These are phyloP conservation scores for Rhodinocichla rosea DNA, from an alignment of 2,113 vertebrate species.

Conservation along the genomic window DNA sequence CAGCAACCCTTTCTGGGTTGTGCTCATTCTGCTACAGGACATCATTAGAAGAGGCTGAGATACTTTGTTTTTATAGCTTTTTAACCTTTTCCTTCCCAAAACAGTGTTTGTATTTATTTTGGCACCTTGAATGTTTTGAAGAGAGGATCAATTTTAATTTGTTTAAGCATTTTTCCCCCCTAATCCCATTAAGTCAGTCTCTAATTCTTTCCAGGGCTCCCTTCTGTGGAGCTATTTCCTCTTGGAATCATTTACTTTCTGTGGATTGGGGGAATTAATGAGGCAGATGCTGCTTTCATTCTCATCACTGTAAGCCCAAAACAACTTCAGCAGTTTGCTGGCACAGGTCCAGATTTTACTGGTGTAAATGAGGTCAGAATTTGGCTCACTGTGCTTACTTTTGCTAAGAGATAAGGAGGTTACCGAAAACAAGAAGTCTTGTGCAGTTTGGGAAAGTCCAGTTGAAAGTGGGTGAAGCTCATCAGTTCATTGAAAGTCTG, in stretches of 20 bases:
- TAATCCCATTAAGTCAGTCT: slow-evolving; percentile 69
- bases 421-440: background rate
- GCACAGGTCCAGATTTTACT: background rate
- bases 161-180: slow-evolving; percentile 55
- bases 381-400: slow-evolving; percentile 19
- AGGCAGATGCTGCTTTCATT: slow-evolving; percentile 58
- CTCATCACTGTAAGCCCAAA: slow-evolving; percentile 52
- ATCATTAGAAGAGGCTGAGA: slow-evolving; percentile 23
- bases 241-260: slow-evolving; percentile 64
- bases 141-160: slow-evolving; percentile 45
- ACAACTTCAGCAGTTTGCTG: slow-evolving; percentile 49
- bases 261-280: slow-evolving; percentile 58
- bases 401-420: slow-evolving; percentile 1
- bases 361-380: slow-evolving; percentile 45
- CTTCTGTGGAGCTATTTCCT: slow-evolving; percentile 70
- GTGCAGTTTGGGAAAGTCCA: background rate
- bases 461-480: background rate
- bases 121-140: slow-evolving; percentile 24
- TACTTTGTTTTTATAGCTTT: slow-evolving; percentile 62
- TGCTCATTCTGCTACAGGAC: background rate
- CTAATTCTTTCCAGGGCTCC: slow-evolving; percentile 72
- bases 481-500: background rate
- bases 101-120: slow-evolving; percentile 62
- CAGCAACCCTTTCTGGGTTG: background rate
- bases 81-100: slow-evolving; percentile 75